Evolutionary conservation across 2,888 invertebrate genomes (phyloP).

Genomic region (Aphidoletes aphidimyza): DNA sequence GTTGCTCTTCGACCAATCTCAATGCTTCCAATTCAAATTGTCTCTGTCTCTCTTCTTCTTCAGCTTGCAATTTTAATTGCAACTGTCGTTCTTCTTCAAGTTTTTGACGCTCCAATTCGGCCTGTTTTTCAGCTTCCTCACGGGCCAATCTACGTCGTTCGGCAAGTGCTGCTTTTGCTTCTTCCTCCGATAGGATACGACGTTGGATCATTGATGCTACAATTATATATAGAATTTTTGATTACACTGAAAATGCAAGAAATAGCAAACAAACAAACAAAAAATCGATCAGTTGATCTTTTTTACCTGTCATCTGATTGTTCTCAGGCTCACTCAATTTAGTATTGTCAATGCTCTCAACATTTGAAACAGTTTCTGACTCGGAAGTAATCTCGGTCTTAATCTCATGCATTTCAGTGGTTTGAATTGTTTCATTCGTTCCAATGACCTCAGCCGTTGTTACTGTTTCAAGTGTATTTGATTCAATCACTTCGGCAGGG

Average conservation of each 20-base stretch:
- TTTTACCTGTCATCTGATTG: constrained; percentile 52
- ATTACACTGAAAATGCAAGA: too few relatives aligned
- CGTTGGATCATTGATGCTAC: constrained; percentile 75
- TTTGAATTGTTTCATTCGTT: neutral
- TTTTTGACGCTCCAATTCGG: constrained; percentile 82
- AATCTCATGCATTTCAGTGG: constrained; percentile 7
- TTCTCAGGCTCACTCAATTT: constrained; percentile 31
- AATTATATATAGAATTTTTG: constrained; percentile 56
- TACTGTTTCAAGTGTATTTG: constrained; percentile 11
- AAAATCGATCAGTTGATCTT: too few relatives aligned
- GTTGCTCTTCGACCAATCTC: constrained; percentile 81
- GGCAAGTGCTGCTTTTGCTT: constrained; percentile 93
- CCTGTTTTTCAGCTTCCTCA: constrained; percentile 91
- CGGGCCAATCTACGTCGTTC: constrained; percentile 87
- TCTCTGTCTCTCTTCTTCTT: constrained; percentile 86
- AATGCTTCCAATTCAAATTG: constrained; percentile 83
- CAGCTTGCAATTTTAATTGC: constrained; percentile 76
- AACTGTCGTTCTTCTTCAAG: constrained; percentile 78
- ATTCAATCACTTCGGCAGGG: neutral
- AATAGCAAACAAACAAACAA: neutral
- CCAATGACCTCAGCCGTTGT: neutral
- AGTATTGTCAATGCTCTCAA: neutral
- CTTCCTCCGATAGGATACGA: constrained; percentile 87
- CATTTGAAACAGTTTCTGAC: neutral
- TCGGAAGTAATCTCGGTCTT: constrained; percentile 2